Conservation (phyloP, 1,140 invertebrate genomes). For the Magallana angulata region DNA sequence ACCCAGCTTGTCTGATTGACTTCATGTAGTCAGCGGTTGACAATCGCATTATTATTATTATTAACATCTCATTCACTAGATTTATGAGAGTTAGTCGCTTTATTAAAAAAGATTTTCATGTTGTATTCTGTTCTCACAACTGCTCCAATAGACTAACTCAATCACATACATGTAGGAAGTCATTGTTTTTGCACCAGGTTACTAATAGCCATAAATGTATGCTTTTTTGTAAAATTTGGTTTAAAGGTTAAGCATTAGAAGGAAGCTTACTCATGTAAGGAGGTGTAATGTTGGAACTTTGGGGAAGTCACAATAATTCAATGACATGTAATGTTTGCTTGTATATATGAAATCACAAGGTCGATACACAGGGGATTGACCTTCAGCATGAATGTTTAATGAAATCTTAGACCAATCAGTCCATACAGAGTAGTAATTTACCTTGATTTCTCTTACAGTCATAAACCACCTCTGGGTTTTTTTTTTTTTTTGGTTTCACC, state of each 20-base stretch:
- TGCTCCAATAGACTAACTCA: conserved; percentile 11
- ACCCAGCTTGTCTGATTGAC: background rate
- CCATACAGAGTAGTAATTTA: no score
- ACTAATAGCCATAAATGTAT: background rate
- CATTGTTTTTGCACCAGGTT: background rate
- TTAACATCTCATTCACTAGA: conserved; percentile 26
- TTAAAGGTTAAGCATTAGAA: background rate
- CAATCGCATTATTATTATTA: background rate
- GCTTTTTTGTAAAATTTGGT: background rate
- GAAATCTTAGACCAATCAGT: no score
- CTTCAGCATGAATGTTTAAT: background rate
- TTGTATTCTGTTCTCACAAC: background rate
- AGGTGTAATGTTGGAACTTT: no score
- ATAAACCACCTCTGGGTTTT: background rate
- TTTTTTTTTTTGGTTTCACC: background rate
- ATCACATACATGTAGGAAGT: background rate
- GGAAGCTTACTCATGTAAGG: no score
- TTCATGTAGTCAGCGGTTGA: conserved; percentile 15
- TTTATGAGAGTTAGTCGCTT: background rate
- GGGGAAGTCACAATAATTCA: no score
- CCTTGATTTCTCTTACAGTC: no score
- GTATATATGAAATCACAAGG: background rate
- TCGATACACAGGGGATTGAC: background rate
- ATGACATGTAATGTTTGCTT: background rate
- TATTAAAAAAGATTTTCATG: background rate